These are phyloP conservation scores for Psittacula echo DNA, from an alignment of 2,797 vertebrate species.

Conservation along the genomic window DNA sequence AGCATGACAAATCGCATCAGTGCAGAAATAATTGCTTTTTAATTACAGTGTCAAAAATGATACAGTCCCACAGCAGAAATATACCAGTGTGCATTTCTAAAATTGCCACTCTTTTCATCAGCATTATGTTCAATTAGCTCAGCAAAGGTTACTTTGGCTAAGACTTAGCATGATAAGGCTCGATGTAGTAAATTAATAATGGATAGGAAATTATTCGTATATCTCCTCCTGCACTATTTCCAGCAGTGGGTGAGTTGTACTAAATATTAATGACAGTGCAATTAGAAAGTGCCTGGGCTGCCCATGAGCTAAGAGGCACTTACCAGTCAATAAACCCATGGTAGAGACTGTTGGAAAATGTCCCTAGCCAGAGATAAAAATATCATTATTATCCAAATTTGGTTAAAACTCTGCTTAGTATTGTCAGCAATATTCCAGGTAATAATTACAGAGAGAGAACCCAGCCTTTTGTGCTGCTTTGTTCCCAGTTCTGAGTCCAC, in stretches of 20 bases:
- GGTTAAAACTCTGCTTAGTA: neutral
- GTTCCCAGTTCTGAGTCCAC: neutral
- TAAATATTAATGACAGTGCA: neutral
- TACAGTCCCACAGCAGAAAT: neutral
- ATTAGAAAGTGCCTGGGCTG: neutral
- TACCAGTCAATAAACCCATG: accelerated
- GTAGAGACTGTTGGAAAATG: neutral
- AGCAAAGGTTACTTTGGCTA: neutral
- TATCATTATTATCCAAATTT: neutral
- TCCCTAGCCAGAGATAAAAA: neutral
- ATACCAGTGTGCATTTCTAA: neutral
- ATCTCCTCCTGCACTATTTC: neutral
- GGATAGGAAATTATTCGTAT: neutral
- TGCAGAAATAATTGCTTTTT: neutral
- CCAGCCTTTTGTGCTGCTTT: neutral
- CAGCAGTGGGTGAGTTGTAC: neutral
- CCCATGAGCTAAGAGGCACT: neutral
- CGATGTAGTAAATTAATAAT: neutral
- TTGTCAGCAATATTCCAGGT: neutral
- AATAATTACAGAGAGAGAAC: neutral
- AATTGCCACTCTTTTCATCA: neutral
- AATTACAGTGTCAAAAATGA: neutral
- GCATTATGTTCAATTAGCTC: neutral
- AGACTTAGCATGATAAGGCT: neutral
- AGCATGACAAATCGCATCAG: neutral